phyloP scores from a whole-genome alignment of 1,140 invertebrate genomes.

The Panagrolaimus sp. region DNA sequence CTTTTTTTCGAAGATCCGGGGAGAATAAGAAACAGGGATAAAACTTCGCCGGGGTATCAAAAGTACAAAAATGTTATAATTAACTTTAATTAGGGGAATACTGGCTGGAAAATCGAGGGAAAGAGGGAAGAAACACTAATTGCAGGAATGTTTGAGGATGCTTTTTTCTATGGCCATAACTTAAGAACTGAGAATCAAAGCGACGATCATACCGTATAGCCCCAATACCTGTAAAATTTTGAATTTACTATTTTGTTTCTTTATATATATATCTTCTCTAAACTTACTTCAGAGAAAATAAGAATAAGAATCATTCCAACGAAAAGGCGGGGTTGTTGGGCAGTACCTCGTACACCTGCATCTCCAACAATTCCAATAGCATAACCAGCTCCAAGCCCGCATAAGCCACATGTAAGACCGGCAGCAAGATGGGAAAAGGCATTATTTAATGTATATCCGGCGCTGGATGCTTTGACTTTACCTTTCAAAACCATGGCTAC shows the following conservation, averaged over 20 bases:
- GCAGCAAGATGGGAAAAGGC: conserved; percentile 93
- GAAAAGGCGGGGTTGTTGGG: conserved; percentile 94
- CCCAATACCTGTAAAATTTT: conserved; percentile 67
- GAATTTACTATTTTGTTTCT: neutral
- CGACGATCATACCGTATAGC: conserved; percentile 98
- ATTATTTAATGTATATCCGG: conserved; percentile 75
- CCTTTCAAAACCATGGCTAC: conserved; percentile 53
- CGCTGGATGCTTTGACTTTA: conserved; percentile 48
- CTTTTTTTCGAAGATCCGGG: too few relatives aligned
- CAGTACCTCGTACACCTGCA: conserved; percentile 82
- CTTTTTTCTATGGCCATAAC: neutral
- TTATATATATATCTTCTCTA: conserved; percentile 18
- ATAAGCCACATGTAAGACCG: conserved; percentile 89
- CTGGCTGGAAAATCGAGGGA: neutral
- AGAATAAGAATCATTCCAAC: conserved; percentile 99
- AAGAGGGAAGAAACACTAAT: neutral
- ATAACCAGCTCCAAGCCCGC: conserved; percentile 65
- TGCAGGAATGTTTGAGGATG: neutral
- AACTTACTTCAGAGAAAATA: conserved; percentile 92
- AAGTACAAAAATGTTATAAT: neutral
- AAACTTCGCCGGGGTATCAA: neutral
- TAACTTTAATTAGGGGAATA: neutral
- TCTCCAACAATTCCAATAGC: conserved; percentile 58
- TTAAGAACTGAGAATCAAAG: conserved; percentile 78
- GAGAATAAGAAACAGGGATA: too few relatives aligned